Percentiles rank a stretch among this genome's conserved stretches.
phyloP scores from a whole-genome alignment of 1,140 invertebrate species.

The Muscidifurax raptorellus region DNA sequence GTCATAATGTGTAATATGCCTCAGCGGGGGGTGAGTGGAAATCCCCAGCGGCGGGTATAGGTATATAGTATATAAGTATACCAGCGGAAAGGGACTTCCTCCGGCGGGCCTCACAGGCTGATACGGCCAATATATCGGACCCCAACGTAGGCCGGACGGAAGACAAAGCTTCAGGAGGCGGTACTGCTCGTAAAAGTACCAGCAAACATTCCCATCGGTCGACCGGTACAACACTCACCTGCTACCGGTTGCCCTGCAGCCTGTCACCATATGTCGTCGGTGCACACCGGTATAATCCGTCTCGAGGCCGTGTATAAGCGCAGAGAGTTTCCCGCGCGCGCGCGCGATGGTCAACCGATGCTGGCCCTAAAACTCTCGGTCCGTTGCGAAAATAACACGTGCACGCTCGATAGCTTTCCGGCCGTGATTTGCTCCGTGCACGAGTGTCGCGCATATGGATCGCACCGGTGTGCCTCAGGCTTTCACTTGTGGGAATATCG shows the following conservation, averaged over 20 bases:
- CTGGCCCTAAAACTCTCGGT: neutral
- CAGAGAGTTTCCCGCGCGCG: constrained; percentile 17
- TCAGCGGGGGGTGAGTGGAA: neutral
- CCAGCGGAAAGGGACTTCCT: constrained; percentile 59
- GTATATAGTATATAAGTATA: too few relatives aligned
- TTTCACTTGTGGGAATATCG: constrained; percentile 46
- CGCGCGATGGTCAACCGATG: neutral
- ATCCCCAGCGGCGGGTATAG: neutral
- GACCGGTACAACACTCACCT: constrained; percentile 63
- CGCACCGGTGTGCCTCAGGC: constrained; percentile 5
- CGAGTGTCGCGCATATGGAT: constrained; percentile 45
- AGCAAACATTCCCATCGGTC: constrained; percentile 69
- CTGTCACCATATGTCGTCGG: constrained; percentile 61
- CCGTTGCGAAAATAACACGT: constrained; percentile 31
- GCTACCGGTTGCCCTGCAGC: constrained; percentile 63
- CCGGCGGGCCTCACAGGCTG: constrained; percentile 38
- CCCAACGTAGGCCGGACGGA: constrained; percentile 31
- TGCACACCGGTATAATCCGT: constrained; percentile 54
- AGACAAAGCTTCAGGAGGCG: constrained; percentile 61
- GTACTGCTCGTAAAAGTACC: constrained; percentile 61
- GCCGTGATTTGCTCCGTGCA: constrained; percentile 37
- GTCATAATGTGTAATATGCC: neutral
- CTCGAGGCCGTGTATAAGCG: neutral
- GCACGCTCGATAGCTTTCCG: neutral
- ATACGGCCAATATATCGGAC: constrained; percentile 56